A percentile compares a stretch with the other conserved stretches of the same genome.
Evolutionary conservation across 2,113 vertebrate genomes (phyloP).

Genomic region (Peromyscus maniculatus): DNA sequence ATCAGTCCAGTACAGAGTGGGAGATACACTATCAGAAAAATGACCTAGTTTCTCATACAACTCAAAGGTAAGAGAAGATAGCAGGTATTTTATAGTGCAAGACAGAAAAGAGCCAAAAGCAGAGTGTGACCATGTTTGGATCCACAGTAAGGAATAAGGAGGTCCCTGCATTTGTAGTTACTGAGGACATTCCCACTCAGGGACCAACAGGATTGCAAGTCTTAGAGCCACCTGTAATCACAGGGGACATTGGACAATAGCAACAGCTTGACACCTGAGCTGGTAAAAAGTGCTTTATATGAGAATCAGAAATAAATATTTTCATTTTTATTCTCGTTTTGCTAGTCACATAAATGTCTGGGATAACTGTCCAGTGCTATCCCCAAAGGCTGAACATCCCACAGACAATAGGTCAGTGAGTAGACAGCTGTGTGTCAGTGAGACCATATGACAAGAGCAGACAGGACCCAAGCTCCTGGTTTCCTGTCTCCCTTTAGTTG

Average conservation of each 20-base stretch:
- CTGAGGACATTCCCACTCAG: neutral
- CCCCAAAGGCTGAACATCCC: neutral
- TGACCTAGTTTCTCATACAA: neutral
- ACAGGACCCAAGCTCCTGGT: neutral
- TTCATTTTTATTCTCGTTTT: neutral
- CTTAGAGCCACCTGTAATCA: neutral
- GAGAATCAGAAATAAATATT: neutral
- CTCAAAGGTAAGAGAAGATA: neutral
- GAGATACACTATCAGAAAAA: neutral
- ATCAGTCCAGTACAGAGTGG: neutral
- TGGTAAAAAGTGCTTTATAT: neutral
- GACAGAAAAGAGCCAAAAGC: neutral
- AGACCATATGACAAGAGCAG: neutral
- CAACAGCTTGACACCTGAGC: neutral
- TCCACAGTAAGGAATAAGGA: neutral
- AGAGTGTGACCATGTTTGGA: no score
- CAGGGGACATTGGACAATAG: neutral
- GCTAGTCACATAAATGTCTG: neutral
- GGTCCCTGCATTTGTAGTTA: no score
- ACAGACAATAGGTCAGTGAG: neutral
- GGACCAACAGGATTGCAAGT: neutral
- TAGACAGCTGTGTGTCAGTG: neutral
- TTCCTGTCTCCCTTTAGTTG: neutral
- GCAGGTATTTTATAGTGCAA: no score
- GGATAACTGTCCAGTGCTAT: neutral